Conservation (phyloP, 2,797 vertebrate species). For the Chiloscyllium punctatum region DNA sequence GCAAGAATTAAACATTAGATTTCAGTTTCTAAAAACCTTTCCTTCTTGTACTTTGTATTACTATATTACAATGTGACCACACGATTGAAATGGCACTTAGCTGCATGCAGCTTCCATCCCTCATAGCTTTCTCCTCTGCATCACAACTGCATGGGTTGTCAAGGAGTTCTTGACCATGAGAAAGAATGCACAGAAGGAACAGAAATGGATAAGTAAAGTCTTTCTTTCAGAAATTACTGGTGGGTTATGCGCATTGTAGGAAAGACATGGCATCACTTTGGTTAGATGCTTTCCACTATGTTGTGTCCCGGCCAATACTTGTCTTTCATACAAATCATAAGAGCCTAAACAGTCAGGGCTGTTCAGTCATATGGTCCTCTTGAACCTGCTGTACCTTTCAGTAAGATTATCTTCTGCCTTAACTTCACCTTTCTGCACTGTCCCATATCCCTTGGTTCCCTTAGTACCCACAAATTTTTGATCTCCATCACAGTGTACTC, state of each 20-base stretch:
- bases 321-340: background rate
- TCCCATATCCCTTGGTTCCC: too few relatives aligned
- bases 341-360: background rate
- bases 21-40: background rate
- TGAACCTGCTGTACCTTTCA: too few relatives aligned
- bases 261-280: background rate
- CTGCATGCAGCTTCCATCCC: background rate
- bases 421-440: too few relatives aligned
- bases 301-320: background rate
- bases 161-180: background rate
- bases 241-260: background rate
- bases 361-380: too few relatives aligned
- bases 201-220: background rate
- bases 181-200: background rate
- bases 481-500: too few relatives aligned
- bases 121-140: background rate
- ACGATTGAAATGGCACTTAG: background rate
- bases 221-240: background rate
- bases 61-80: background rate
- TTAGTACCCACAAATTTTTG: too few relatives aligned
- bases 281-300: background rate
- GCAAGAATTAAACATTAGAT: background rate
- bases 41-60: background rate
- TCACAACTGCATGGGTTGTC: too few relatives aligned
- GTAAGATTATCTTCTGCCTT: too few relatives aligned